A percentile compares a stretch with the other conserved stretches of the same genome.
These are phyloP conservation scores for Betta splendens DNA, from an alignment of 2,797 vertebrate species.

Conservation along the genomic window DNA sequence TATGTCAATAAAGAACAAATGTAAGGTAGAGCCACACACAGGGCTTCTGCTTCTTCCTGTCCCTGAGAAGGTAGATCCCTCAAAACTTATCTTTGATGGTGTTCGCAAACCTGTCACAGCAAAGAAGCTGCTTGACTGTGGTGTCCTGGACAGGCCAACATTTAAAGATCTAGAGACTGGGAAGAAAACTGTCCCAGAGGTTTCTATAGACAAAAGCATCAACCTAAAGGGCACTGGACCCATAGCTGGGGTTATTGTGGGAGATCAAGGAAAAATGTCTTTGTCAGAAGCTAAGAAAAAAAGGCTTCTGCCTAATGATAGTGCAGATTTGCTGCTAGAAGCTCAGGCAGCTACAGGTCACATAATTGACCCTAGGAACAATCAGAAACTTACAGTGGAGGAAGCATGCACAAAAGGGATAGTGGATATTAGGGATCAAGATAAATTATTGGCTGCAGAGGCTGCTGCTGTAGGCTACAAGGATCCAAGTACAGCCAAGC, in stretches of 20 bases:
- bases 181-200: constrained; percentile 86
- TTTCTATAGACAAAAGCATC: constrained; percentile 78
- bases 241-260: constrained; percentile 85
- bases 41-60: constrained; percentile 85
- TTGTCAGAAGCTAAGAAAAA: constrained; percentile 89
- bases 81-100: constrained; percentile 72
- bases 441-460: constrained; percentile 88
- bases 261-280: constrained; percentile 82
- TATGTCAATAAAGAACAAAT: constrained; percentile 66
- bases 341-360: constrained; percentile 94
- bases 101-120: constrained; percentile 85
- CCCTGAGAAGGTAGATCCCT: constrained; percentile 51
- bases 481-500: constrained; percentile 85
- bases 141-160: constrained; percentile 73
- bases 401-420: constrained; percentile 86
- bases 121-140: constrained; percentile 79
- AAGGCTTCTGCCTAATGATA: constrained; percentile 82
- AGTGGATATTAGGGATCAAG: constrained; percentile 85
- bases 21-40: constrained; percentile 84
- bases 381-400: constrained; percentile 87
- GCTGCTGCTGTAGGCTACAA: constrained; percentile 89
- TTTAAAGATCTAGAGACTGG: constrained; percentile 89
- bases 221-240: constrained; percentile 87
- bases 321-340: constrained; percentile 87
- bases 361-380: constrained; percentile 87